phyloP scores from a whole-genome alignment of 1,140 invertebrate species.

The Thaumetopoea pityocampa region DNA sequence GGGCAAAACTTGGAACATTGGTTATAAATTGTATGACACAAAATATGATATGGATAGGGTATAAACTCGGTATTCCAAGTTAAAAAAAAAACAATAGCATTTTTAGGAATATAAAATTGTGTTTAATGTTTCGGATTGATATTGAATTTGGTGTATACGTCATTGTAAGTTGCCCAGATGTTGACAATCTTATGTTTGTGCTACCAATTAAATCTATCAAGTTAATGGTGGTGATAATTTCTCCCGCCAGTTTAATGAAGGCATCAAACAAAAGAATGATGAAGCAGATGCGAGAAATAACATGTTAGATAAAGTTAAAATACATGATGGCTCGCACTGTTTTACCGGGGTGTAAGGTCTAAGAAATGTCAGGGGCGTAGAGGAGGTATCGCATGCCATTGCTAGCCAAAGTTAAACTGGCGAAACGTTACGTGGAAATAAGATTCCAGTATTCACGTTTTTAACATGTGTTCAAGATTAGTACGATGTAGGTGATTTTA shows the following conservation, averaged over 20 bases:
- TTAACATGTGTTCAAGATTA: too few species aligned
- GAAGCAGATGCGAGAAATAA: slow-evolving; percentile 57
- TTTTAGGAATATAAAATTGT: too few species aligned
- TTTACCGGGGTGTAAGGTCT: slow-evolving; percentile 65
- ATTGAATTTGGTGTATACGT: slow-evolving; percentile 1
- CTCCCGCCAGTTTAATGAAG: slow-evolving; percentile 47
- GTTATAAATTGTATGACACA: slow-evolving; percentile 5
- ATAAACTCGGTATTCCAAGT: too few species aligned
- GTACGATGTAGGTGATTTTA: too few species aligned
- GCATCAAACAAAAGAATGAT: slow-evolving; percentile 67
- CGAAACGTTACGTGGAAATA: slow-evolving; percentile 23
- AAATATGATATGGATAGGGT: too few species aligned
- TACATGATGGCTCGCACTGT: slow-evolving; percentile 49
- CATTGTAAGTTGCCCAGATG: slow-evolving; percentile 65
- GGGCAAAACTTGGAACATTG: too few species aligned
- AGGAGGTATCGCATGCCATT: slow-evolving; percentile 58
- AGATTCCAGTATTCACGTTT: slow-evolving; percentile 59
- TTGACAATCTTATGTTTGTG: slow-evolving; percentile 71
- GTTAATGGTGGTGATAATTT: slow-evolving; percentile 46
- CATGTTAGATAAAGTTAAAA: slow-evolving; percentile 15
- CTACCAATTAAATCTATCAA: slow-evolving; percentile 30
- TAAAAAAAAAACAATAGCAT: too few species aligned
- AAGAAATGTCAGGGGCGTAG: slow-evolving; percentile 72
- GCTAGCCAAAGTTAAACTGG: slow-evolving; percentile 25
- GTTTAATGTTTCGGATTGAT: too few species aligned